Conservation (phyloP, 2,888 invertebrate species). For the Epiblema foenella region DNA sequence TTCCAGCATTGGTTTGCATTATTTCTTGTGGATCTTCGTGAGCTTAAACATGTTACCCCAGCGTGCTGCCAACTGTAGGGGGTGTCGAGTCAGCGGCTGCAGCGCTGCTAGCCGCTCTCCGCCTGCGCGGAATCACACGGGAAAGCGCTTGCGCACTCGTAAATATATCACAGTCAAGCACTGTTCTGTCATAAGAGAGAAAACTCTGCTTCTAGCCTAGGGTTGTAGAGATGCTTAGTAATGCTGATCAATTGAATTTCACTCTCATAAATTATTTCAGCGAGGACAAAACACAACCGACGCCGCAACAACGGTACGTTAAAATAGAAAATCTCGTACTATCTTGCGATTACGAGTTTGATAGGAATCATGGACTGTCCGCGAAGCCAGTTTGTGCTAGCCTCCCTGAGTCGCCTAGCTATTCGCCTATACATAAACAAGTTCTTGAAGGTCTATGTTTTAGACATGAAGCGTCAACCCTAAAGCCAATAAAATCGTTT, state of each 20-base stretch:
- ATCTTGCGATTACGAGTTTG: too few relatives aligned
- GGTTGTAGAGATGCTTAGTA: conserved; percentile 40
- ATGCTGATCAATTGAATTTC: not conserved
- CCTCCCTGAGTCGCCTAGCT: too few relatives aligned
- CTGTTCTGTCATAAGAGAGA: conserved; percentile 48
- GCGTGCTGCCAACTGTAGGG: not conserved
- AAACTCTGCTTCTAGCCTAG: conserved; percentile 42
- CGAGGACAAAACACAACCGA: too few relatives aligned
- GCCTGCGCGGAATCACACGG: conserved; percentile 47
- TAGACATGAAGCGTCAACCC: conserved; percentile 24
- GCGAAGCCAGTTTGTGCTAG: too few relatives aligned
- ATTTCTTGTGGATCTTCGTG: conserved; percentile 4
- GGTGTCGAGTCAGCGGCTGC: conserved; percentile 4
- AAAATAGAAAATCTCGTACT: too few relatives aligned
- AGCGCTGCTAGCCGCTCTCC: not conserved
- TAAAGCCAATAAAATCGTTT: conserved; percentile 39
- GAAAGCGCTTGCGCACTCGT: conserved; percentile 47
- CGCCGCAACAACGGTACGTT: too few relatives aligned
- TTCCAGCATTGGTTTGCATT: not conserved
- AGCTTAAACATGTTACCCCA: conserved; percentile 2
- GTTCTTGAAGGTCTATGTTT: too few relatives aligned
- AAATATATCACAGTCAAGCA: conserved; percentile 50
- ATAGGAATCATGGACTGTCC: too few relatives aligned
- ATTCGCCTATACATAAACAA: too few relatives aligned
- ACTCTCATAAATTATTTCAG: not conserved